phyloP scores from a whole-genome alignment of 2,797 vertebrate genomes.

The Linurgus olivaceus region DNA sequence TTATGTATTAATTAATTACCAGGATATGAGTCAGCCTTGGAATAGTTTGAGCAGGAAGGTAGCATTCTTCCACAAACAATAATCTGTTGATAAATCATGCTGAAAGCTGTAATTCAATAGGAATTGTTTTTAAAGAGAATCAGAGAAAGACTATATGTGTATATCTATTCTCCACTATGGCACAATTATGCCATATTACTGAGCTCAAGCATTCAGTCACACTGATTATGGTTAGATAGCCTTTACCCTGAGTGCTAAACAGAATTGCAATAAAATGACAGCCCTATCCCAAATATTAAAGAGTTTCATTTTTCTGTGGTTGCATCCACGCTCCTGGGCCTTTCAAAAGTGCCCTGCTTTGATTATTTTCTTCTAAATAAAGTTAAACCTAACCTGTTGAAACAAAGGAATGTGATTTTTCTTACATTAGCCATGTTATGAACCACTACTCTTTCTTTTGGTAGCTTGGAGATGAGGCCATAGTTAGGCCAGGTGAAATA shows the following conservation, averaged over 20 bases:
- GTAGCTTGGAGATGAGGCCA: neutral
- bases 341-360: neutral
- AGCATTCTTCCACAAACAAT: constrained; percentile 64
- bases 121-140: constrained; percentile 49
- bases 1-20: constrained; percentile 65
- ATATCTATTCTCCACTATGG: neutral
- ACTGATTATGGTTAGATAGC: neutral
- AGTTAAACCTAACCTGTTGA: neutral
- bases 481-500: neutral
- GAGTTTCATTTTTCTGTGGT: neutral
- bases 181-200: neutral
- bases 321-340: neutral
- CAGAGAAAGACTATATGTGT: neutral
- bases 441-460: neutral
- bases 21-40: constrained; percentile 65
- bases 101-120: constrained; percentile 59
- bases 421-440: neutral
- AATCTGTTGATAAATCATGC: constrained; percentile 34
- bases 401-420: neutral
- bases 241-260: neutral
- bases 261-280: neutral
- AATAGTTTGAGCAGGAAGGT: constrained; percentile 47
- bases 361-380: neutral
- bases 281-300: neutral
- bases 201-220: neutral